Conservation (phyloP, 2,113 vertebrate species). For the Eulemur macaco region DNA sequence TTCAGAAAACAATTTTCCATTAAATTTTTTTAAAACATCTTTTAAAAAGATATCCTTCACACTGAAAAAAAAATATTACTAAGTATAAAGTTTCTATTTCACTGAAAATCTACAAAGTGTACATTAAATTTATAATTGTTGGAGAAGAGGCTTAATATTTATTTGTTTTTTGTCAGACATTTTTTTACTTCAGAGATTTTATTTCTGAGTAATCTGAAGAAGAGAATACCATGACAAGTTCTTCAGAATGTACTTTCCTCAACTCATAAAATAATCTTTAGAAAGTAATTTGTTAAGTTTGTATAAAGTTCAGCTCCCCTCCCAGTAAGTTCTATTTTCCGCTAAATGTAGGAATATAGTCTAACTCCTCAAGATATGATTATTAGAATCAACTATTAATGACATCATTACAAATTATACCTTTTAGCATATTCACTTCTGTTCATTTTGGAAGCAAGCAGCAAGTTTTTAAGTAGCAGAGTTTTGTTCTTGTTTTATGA, state of each 20-base stretch:
- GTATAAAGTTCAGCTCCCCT: neutral
- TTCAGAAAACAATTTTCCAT: neutral
- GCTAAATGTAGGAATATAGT: neutral
- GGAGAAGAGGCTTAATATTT: neutral
- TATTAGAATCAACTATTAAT: neutral
- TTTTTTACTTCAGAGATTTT: conserved; percentile 3
- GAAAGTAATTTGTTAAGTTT: conserved; percentile 19
- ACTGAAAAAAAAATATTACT: neutral
- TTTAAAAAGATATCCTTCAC: neutral
- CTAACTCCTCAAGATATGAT: neutral
- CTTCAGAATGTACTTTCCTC: conserved; percentile 13
- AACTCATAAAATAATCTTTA: conserved; percentile 39
- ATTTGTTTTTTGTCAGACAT: neutral
- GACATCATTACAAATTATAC: neutral
- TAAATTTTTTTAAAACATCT: neutral
- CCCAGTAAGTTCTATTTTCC: conserved; percentile 9
- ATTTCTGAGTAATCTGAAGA: neutral
- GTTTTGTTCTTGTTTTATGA: neutral
- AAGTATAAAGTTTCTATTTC: neutral
- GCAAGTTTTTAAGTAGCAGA: neutral
- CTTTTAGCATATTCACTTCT: neutral
- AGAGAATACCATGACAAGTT: neutral
- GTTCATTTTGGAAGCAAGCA: neutral
- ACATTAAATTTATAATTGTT: conserved; percentile 34
- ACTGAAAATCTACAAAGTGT: neutral